Conservation (phyloP, 2,113 vertebrate species). For the Ursus arctos region DNA sequence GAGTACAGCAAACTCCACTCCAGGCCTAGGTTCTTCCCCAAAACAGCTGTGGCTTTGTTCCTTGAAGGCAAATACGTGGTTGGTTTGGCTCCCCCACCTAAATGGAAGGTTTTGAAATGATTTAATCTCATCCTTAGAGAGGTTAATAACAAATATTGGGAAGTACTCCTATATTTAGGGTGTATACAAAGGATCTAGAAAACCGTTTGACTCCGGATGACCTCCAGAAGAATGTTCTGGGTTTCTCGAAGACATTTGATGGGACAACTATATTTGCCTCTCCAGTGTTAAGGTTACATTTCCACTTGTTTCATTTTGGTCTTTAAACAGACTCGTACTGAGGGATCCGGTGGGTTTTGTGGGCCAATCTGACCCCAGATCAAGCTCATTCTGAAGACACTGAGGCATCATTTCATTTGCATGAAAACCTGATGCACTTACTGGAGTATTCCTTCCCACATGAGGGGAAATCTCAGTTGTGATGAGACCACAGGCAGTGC, state of each 20-base stretch:
- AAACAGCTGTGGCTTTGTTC: not conserved
- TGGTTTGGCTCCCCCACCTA: not conserved
- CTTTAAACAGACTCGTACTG: not conserved
- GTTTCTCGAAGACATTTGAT: not conserved
- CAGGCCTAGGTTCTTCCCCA: not conserved
- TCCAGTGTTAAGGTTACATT: not conserved
- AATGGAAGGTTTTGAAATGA: not conserved
- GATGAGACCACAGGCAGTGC: not conserved
- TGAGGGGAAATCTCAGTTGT: not conserved
- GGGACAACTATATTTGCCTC: not conserved
- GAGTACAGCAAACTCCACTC: not conserved
- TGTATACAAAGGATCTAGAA: not conserved
- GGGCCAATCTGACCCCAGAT: not conserved
- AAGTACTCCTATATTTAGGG: not conserved
- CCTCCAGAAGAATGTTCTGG: not conserved
- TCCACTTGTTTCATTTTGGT: not conserved
- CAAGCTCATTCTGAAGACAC: not conserved
- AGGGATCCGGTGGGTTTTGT: not conserved
- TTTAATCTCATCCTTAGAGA: not conserved
- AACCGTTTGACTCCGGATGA: not conserved
- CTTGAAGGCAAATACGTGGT: not conserved
- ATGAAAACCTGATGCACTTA: not conserved
- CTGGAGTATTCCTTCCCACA: conserved; percentile 22
- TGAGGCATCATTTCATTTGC: not conserved
- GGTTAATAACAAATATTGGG: not conserved